Conservation (phyloP, 2,888 invertebrate species). For the Hirtodrosophila confusa region DNA sequence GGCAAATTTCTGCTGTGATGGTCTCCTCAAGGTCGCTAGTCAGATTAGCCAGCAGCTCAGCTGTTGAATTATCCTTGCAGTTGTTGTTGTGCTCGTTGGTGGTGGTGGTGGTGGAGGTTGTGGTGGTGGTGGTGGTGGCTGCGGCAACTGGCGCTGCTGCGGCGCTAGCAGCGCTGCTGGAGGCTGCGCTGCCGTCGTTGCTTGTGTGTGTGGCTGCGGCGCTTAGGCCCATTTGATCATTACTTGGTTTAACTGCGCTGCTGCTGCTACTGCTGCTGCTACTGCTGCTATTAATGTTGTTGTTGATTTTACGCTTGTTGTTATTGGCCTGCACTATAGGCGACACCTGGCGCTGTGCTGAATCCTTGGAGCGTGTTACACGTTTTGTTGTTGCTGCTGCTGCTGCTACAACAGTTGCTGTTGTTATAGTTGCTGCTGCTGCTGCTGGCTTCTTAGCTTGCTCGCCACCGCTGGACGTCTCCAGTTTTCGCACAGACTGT, state of each 20-base stretch:
- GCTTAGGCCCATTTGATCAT: slow-evolving; percentile 79
- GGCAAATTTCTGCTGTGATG: slow-evolving; percentile 81
- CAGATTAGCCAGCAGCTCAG: slow-evolving; percentile 77
- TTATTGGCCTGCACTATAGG: slow-evolving; percentile 27
- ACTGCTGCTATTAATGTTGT: slow-evolving; percentile 29
- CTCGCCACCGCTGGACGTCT: slow-evolving; percentile 37
- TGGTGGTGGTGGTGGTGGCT: slow-evolving; percentile 29
- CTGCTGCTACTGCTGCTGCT: slow-evolving; percentile 18
- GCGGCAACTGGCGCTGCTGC: slow-evolving; percentile 41
- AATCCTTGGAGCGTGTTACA: slow-evolving; percentile 71
- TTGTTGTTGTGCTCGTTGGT: slow-evolving; percentile 55
- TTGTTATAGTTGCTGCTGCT: slow-evolving; percentile 18
- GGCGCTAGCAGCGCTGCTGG: slow-evolving; percentile 38
- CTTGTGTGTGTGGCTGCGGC: slow-evolving; percentile 61
- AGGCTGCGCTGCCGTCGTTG: slow-evolving; percentile 52
- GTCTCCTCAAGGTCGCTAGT: slow-evolving; percentile 79
- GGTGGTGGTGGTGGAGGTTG: slow-evolving; percentile 29
- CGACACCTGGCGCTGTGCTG: slow-evolving; percentile 36
- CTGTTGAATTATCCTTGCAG: slow-evolving; percentile 73
- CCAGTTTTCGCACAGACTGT: slow-evolving; percentile 58
- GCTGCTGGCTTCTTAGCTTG: slow-evolving; percentile 51
- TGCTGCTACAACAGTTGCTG: slow-evolving; percentile 16
- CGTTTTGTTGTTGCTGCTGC: slow-evolving; percentile 59
- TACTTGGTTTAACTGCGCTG: slow-evolving; percentile 35
- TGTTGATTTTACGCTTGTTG: slow-evolving; percentile 52